Base-by-base conservation (phyloP, 2,113 vertebrate species). In the Dryoscopus gambensis region DNA sequence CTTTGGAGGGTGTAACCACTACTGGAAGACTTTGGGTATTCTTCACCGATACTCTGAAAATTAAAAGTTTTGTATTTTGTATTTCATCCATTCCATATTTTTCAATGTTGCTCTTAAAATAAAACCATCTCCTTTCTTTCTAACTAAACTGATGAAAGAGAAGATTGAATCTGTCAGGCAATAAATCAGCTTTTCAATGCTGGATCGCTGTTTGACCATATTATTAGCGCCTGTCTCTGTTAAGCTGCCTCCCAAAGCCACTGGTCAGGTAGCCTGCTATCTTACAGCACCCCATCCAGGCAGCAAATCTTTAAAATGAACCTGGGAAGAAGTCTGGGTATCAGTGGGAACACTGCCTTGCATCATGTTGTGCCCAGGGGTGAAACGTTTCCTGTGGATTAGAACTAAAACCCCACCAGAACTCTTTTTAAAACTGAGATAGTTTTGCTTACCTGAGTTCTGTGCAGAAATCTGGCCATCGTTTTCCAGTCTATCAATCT, bases 161-260 rank as follows among this genome's bases (percentile, higher is more conserved):
- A 42, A 62, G 23, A 94, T 87, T 83, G 33, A 89, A 7, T 84
- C 65, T 92, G 81, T 84, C 55, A 87, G 89, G 46, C 39, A 46
- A 79, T 79, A 90, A 89, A 89, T 75, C 44, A 94, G 5, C 18
- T 73, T 89, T 95, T 89, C 71, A 82, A 68, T 70, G 53, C 47
- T 67, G 70, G n/a, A 84, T 76, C 68, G 37, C 17, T 33, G 21
- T 60, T 70, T 85, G 75, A 63, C 35, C 42, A 11, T 13, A 4
- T n/a, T 83, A 39, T 77, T 74, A 71, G 71, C 23, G 35, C 28
- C 35, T 85, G 39, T 55, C 27, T 70, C 42, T 74, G 55, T 55
- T 25, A 19, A 2, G 1, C 35, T 70, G 25, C 78, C 27, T 83
- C 55, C 18, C 63, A 57, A 77, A 50, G 35, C 33, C 55, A 65